phyloP scores from a whole-genome alignment of 2,888 invertebrate species.

The Pharmacophagus antenor region DNA sequence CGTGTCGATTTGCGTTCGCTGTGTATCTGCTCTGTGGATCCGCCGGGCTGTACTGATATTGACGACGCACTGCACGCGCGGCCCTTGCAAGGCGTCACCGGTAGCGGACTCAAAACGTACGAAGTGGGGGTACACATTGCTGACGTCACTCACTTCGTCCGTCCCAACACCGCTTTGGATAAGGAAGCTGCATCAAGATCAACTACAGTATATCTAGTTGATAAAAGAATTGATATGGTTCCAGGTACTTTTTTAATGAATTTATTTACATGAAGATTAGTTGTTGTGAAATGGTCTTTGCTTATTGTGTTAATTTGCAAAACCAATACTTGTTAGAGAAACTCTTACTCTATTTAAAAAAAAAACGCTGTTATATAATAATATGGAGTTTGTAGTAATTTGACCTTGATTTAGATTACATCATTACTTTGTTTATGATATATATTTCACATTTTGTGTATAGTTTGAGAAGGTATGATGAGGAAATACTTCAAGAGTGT shows the following conservation, averaged over 20 bases:
- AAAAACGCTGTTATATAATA: no score
- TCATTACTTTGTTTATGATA: no score
- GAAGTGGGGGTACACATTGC: constrained; percentile 98
- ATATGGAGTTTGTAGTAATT: no score
- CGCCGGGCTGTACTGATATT: constrained; percentile 99
- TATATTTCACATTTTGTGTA: no score
- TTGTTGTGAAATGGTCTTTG: not conserved
- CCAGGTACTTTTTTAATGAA: constrained; percentile 58
- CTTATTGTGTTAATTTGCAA: not conserved
- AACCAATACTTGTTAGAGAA: not conserved
- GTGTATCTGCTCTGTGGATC: constrained; percentile 97
- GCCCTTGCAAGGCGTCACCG: constrained; percentile 81
- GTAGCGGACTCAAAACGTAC: constrained; percentile 50
- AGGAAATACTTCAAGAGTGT: no score
- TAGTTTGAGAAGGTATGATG: no score
- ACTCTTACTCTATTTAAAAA: not conserved
- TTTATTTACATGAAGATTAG: not conserved
- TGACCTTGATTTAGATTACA: no score
- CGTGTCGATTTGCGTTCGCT: constrained; percentile 92
- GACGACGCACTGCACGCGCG: constrained; percentile 98
- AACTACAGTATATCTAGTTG: constrained; percentile 98
- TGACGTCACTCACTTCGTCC: constrained; percentile 98
- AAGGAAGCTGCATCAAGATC: constrained; percentile 95
- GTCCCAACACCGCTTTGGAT: constrained; percentile 95
- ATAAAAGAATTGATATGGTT: constrained; percentile 95